Conservation (phyloP, 2,113 vertebrate species). For the Pelodiscus sinensis region DNA sequence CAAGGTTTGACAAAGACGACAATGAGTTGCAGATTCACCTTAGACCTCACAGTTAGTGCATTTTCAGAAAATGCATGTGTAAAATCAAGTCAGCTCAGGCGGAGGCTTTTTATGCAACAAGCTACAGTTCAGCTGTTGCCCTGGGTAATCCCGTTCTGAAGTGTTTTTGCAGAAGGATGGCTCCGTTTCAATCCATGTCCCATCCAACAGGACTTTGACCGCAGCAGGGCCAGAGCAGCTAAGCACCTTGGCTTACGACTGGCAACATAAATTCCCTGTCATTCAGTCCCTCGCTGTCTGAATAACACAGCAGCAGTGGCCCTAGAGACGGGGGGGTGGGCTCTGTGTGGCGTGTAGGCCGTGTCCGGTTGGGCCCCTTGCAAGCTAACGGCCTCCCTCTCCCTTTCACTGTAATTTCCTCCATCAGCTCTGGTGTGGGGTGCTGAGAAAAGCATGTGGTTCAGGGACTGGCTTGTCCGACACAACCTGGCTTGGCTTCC, state of each 20-base stretch:
- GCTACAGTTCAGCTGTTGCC: too few species aligned
- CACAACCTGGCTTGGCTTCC: background rate
- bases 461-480: background rate
- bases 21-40: too few species aligned
- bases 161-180: too few species aligned
- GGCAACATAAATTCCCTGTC: background rate
- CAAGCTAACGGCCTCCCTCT: background rate
- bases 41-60: too few species aligned
- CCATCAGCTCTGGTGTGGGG: background rate
- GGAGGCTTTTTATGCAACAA: too few species aligned
- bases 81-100: too few species aligned
- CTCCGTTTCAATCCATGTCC: too few species aligned
- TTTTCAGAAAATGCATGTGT: too few species aligned
- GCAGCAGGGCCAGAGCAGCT: background rate
- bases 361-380: background rate
- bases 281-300: too few species aligned
- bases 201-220: too few species aligned
- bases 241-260: conserved; percentile 1
- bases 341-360: rapidly evolving
- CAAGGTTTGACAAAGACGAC: too few species aligned
- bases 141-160: too few species aligned
- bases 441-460: background rate
- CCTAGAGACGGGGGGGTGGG: background rate
- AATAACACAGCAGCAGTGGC: conserved; percentile 5
- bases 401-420: background rate